Base-by-base conservation (phyloP, 2,113 vertebrate genomes). In the Phainopepla nitens region DNA sequence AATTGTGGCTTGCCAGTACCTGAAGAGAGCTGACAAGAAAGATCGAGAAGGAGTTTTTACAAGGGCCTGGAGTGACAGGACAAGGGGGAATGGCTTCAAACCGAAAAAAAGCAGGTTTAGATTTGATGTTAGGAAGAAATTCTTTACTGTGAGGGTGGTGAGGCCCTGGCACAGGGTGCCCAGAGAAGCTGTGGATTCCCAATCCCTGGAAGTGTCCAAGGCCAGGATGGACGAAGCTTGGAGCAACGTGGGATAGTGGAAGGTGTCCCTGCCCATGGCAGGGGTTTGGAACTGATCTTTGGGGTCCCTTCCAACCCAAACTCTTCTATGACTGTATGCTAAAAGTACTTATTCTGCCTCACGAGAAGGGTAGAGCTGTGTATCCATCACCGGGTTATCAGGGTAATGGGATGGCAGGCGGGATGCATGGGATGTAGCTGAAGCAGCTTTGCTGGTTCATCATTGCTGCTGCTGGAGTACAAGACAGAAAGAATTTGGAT, bases 181-280 rank as follows among this genome's bases (percentile, higher is more conserved):
- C 53, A 22, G 21, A 86, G 36, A 58, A 77, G 31, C 27, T 60
- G 44, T 44, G 36, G 44, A 42, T 68, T 35, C 71, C 36, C 14
- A 4, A 1, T 31, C 11, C 31, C 44, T 44, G 36, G 21, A 31
- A 44, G 2, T 22, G 11, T 44, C 15, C 36, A 77, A 15, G 13
- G 31, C 61, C 11, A 76, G 51, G 21, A 0, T 68, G 44, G 36
- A 58, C 0, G 0, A 22, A 57, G 44, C 36, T 27, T 50, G 44
- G 36, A 51, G 27, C 33, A 51, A 27, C 36, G 14, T 33, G 62
- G 17, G 3, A 0, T 33, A 36, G 53, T 51, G 45, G 27, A 77
- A 68, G 20, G 20, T 41, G 24, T 56, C 13, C 41, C 70, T 49
- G 50, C 27, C 44, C 44, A 27, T 19, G 9, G 36, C 35, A 68